Conservation (phyloP, 2,888 invertebrate genomes). For the Diaprepes abbreviatus region DNA sequence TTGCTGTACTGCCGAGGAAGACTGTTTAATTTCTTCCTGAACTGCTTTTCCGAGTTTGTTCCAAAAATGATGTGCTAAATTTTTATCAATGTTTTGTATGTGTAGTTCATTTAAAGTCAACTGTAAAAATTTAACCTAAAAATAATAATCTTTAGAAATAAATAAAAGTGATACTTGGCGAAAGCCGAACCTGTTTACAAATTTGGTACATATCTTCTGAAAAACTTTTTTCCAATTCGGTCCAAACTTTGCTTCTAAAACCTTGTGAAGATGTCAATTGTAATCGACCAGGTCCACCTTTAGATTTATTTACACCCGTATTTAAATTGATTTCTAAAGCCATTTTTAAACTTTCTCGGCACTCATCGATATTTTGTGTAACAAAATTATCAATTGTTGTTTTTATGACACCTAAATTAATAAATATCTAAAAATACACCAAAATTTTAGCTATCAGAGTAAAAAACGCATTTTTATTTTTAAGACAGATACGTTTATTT, state of each 20-base stretch:
- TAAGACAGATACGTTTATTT: no score
- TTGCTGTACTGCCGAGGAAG: constrained; percentile 77
- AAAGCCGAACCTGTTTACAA: constrained; percentile 75
- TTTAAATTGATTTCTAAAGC: constrained; percentile 68
- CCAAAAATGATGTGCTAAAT: constrained; percentile 72
- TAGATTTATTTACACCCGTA: constrained; percentile 54
- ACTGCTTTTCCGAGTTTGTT: constrained; percentile 67
- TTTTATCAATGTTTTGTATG: constrained; percentile 67
- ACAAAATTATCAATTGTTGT: constrained; percentile 71
- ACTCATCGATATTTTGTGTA: constrained; percentile 69
- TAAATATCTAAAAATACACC: constrained; percentile 63
- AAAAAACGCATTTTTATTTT: not conserved
- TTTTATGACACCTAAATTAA: constrained; percentile 67
- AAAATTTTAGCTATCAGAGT: not conserved
- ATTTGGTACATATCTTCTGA: constrained; percentile 80
- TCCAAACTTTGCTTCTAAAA: constrained; percentile 83
- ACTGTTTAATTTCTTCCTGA: constrained; percentile 70
- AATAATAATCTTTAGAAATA: constrained; percentile 35
- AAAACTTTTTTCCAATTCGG: constrained; percentile 88
- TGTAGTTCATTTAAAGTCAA: constrained; percentile 68
- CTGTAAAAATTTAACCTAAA: constrained; percentile 69
- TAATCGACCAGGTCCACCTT: constrained; percentile 72
- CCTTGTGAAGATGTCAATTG: constrained; percentile 66
- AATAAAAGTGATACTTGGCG: not conserved
- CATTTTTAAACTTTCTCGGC: constrained; percentile 69